Percentiles rank a stretch among this genome's conserved stretches.
Evolutionary conservation across 2,888 invertebrate species (phyloP).

Genomic region (Lepidochitona cinerea): DNA sequence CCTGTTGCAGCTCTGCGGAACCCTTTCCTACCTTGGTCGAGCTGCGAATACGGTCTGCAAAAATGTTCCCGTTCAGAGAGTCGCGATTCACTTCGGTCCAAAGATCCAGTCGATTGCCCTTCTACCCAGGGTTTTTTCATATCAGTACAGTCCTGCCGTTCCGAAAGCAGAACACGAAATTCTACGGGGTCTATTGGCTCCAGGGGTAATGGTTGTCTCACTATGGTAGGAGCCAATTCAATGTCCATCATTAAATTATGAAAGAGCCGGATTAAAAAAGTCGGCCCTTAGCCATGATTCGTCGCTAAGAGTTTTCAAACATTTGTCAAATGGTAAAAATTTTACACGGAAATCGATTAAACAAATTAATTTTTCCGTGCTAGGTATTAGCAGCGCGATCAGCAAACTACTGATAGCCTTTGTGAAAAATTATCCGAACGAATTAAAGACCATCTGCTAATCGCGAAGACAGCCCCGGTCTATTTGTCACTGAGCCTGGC

Average conservation of each 20-base stretch:
- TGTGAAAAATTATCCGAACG: too few species aligned
- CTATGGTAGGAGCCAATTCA: conserved; percentile 1
- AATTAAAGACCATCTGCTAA: too few species aligned
- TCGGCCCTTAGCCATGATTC: too few species aligned
- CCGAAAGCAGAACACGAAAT: neutral
- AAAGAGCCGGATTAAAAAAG: too few species aligned
- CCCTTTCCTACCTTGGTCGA: neutral
- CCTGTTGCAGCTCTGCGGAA: neutral
- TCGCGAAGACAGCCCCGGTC: too few species aligned
- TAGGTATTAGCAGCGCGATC: too few species aligned
- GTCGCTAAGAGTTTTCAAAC: too few species aligned
- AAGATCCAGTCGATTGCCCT: neutral
- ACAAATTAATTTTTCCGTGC: too few species aligned
- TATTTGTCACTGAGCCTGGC: too few species aligned
- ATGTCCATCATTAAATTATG: conserved; percentile 4
- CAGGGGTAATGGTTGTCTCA: neutral
- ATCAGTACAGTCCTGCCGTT: neutral
- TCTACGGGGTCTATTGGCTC: neutral
- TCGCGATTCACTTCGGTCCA: neutral
- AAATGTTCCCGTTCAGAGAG: neutral
- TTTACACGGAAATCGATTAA: too few species aligned
- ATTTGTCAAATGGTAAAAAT: too few species aligned
- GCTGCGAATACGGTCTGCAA: neutral
- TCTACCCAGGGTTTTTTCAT: conserved; percentile 3
- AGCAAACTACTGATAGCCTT: too few species aligned